Evolutionary conservation across 2,888 invertebrate genomes (phyloP), one percentile per base, ranked within the genome.

Genomic region (Keiferia lycopersicella): DNA sequence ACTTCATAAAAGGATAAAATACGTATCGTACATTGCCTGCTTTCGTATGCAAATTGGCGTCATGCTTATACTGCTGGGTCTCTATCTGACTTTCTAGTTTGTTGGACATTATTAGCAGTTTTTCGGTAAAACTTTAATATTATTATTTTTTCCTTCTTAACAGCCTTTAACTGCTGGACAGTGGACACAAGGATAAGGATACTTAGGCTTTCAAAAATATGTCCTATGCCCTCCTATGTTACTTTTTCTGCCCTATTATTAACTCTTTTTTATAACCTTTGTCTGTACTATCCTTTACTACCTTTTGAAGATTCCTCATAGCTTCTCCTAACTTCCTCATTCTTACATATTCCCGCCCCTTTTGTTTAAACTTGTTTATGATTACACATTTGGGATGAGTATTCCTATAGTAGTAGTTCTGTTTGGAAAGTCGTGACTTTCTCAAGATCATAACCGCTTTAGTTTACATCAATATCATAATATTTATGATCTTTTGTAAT

Each of bases 1-100:
- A 59, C 62, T 39, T 67, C 62, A 65, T 64, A 65, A 65, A 58
- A 53, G 63, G 64, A 16, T 61, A 61, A 61, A 41, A 48, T 61
- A 61, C 48, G 48, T 61, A 61, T 48, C 61, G 48, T 10, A 48
- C 12, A 61, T 61, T 48, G 48, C 48, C 48, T 61, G 34, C 61
- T 8, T 61, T 30, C 16, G 30, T 48, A 48, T 61, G 61, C 39
- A 61, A 16, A 61, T 48, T 30, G 48, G 45, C 10, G 30, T 48
- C 50, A 48, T 61, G 30, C 30, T 61, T n/a, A 22, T n/a, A n/a
- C n/a, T n/a, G n/a, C n/a, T n/a, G n/a, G 16, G 14, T 48, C 61
- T 48, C n/a, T 30, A 30, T 45, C 48, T 22, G 22, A 45, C 45
- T 41, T 39, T 41, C 59, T 3, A 2, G n/a, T 12, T 26, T 20